Evolutionary conservation across 2,113 vertebrate genomes (phyloP).

Genomic region (Carollia perspicillata): DNA sequence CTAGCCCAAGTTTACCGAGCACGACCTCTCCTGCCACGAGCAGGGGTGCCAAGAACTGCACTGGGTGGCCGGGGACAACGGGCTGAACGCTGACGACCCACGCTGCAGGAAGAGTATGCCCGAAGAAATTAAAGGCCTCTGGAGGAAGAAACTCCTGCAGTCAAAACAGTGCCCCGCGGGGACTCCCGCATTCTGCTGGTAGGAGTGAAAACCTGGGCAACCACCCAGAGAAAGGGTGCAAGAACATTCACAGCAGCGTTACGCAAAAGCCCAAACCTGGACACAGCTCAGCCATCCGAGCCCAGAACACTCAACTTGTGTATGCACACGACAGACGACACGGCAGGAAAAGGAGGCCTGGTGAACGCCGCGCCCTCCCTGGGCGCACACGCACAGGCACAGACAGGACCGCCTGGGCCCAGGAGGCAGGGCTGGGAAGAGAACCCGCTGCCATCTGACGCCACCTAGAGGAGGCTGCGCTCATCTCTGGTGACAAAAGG

Average conservation of each 20-base stretch:
- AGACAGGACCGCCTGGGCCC: not conserved
- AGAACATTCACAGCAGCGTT: not conserved
- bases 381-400: too few relatives aligned
- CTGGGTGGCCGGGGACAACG: not conserved
- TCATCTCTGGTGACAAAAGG: not conserved
- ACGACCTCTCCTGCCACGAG: not conserved
- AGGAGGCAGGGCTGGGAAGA: not conserved
- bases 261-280: not conserved
- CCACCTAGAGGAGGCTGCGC: not conserved
- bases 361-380: accelerated
- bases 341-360: not conserved
- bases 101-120: not conserved
- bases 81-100: not conserved
- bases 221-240: accelerated
- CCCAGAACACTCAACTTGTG: not conserved
- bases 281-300: not conserved
- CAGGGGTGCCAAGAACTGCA: not conserved
- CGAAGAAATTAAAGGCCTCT: not conserved
- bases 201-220: not conserved
- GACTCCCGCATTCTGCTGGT: not conserved
- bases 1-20: not conserved
- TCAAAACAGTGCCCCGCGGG: not conserved
- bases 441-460: accelerated
- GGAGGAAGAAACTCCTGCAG: not conserved
- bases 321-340: not conserved